Base-by-base conservation (phyloP, 1,140 invertebrate species). In the Vanessa tameamea region DNA sequence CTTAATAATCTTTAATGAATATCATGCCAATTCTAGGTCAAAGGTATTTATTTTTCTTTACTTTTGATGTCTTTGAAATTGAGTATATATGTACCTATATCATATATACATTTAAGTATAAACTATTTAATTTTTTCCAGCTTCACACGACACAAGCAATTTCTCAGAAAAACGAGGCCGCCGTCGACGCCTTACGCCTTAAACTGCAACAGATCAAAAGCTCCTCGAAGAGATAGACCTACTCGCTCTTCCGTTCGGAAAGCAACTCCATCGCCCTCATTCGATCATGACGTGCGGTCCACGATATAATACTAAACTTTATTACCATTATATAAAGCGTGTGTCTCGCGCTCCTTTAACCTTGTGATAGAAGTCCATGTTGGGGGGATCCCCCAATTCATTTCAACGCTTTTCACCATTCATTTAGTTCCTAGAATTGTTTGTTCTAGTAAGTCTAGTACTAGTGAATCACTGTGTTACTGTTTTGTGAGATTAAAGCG, bases 191-290 rank as follows among this genome's bases (percentile, higher is more conserved):
- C 4, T 73, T 93, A n/a, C 84, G 92, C 48, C 88, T 92, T 57
- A 93, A 93, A 76, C 73, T 93, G 23, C 93, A 93, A 80, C 91
- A 93, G 78, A 92, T 93, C 80, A 93, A 93, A 75, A 93, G 91
- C 76, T 91, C 88, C 14, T 90, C 91, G 63, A 93, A 92, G 76
- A 93, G 91, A 93, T 93, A 93, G 73, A 50, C 65, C 64, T 12
- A 72, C 69, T 47, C 69, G 13, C 14, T 69, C 66, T 14, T 51
- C 47, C 67, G 23, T 20, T 43, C 59, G 65, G 31, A 67, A 55
- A 55, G 26, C 57, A 70, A 37, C 66, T 69, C 26, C 47, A 51
- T 48, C 67, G 63, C 51, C 63, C 71, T 73, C 71, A 71, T 55
- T 77, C 50, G 50, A 61, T 75, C 55, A 73, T 73, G 67, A 59